A percentile compares a stretch with the other conserved stretches of the same genome.
phyloP scores from a whole-genome alignment of 2,797 vertebrate genomes.

The Eidolon dupreanum region DNA sequence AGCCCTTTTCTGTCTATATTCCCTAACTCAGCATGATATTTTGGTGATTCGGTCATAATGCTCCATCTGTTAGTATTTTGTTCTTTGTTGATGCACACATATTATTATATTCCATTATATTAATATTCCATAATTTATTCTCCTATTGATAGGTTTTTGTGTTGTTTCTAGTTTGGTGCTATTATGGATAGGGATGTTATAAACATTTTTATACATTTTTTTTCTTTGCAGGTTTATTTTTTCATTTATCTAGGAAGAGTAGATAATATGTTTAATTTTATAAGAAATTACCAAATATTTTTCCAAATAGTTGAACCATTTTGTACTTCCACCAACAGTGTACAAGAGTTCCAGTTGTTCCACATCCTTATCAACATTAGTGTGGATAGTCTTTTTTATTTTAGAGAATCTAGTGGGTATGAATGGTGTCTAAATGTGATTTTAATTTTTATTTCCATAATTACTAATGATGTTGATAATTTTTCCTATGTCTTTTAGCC shows the following conservation, averaged over 20 bases:
- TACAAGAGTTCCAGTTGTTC: not conserved
- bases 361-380: not conserved
- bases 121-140: not conserved
- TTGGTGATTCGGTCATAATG: not conserved
- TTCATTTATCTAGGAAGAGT: not conserved
- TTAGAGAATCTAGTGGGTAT: not conserved
- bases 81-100: not conserved
- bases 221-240: not conserved
- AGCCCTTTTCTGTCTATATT: not conserved
- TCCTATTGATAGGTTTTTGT: not conserved
- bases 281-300: not conserved
- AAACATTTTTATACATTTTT: not conserved
- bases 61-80: not conserved
- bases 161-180: not conserved
- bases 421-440: not conserved
- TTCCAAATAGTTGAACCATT: not conserved
- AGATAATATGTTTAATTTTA: not conserved
- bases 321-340: not conserved
- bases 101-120: not conserved
- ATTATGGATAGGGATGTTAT: not conserved
- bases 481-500: not conserved
- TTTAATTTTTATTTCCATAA: conserved; percentile 1
- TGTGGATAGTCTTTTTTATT: not conserved
- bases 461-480: not conserved
- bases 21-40: not conserved